phyloP scores from a whole-genome alignment of 2,113 vertebrate genomes.

The Oncorhynchus nerka region DNA sequence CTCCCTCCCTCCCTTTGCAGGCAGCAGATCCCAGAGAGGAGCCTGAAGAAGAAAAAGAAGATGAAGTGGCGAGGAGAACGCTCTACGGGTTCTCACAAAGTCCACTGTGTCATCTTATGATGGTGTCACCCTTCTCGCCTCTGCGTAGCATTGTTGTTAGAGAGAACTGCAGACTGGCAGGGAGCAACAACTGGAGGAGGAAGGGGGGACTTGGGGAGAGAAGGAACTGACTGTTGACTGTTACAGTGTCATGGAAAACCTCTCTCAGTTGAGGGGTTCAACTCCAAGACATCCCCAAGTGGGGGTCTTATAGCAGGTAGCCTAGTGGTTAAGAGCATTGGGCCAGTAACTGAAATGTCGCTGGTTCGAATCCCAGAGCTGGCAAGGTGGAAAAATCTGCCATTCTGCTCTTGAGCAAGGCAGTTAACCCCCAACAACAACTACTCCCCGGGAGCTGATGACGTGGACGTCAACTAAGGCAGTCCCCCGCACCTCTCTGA shows the following conservation, averaged over 20 bases:
- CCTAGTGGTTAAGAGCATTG: too few relatives aligned
- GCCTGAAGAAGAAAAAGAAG: conserved; percentile 97
- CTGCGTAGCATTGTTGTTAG: conserved; percentile 6
- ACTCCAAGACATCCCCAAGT: background rate
- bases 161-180: conserved; percentile 36
- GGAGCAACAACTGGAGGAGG: conserved; percentile 56
- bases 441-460: too few relatives aligned
- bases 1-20: conserved; percentile 59
- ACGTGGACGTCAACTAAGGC: too few relatives aligned
- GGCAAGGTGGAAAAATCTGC: too few relatives aligned
- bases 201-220: conserved; percentile 6
- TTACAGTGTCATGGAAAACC: background rate
- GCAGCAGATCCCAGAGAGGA: conserved; percentile 94
- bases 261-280: background rate
- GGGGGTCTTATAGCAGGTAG: too few relatives aligned
- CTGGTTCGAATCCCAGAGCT: too few relatives aligned
- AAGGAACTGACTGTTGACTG: conserved; percentile 1
- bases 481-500: too few relatives aligned
- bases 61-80: conserved; percentile 94
- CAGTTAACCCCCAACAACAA: too few relatives aligned
- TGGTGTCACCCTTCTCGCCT: conserved; percentile 36
- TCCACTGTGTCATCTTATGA: conserved; percentile 95
- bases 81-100: conserved; percentile 84
- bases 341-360: too few relatives aligned
- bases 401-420: too few relatives aligned